Base-by-base conservation (phyloP, 2,113 vertebrate species). In the Pelusios castaneus region DNA sequence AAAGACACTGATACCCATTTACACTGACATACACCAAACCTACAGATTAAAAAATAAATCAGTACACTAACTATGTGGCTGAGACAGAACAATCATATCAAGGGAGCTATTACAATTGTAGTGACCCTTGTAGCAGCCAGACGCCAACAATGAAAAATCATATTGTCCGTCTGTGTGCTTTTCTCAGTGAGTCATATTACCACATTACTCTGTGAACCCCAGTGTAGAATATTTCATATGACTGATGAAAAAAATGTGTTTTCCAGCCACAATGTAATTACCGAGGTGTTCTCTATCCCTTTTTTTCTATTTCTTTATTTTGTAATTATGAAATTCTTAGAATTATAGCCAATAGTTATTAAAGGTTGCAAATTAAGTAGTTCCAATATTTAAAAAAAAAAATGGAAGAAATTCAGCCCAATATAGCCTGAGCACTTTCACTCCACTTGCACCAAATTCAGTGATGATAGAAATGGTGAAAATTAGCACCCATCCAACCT, bases 11-110 rank as follows among this genome's bases (percentile, higher is more conserved):
- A 92, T 73, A 82, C 9, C 85, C 24, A 89, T 95, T 93, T 92
- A 63, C 63, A 85, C 70, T 82, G 87, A 90, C 56, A 88, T 93
- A 88, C 87, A 82, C 24, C 89, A 92, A 84, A 73, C 84, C 89
- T 29, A 49, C 34, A 82, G 78, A 92, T 94, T 95, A 92, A 93
- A 95, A 76, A 92, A 95, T 90, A 85, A 90, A 92, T 92, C 78
- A 92, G 52, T 54, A 49, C 78, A 93, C 45, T 60, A 93, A 88
- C 87, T 90, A 90, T 54, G 88, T 73, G 41, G 24, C 52, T 76
- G 70, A 88, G 78, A 84, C 82, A 85, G 77, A 88, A 41, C 58
- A 88, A 88, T 63, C 87, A 75, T 70, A 85, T 90, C 87, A 92
- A 82, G 84, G 87, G 91, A 84, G 82, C 89, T 89, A 89, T 89